phyloP scores from a whole-genome alignment of 2,888 invertebrate species.

The Calameuta pallipes region DNA sequence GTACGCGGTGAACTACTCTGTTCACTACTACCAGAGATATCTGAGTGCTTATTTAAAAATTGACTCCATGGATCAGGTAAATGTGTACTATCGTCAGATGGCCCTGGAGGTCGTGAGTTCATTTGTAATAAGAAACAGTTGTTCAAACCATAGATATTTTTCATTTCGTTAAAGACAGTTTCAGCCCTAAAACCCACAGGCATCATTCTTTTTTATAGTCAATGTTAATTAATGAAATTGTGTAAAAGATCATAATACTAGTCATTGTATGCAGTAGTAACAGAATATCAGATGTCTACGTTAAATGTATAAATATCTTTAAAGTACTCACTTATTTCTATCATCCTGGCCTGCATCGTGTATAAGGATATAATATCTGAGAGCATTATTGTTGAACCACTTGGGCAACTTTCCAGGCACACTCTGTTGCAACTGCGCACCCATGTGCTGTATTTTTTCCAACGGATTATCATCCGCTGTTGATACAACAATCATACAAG shows the following conservation, averaged over 20 bases:
- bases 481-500: conserved; percentile 82
- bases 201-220: neutral
- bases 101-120: conserved; percentile 80
- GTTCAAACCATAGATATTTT: conserved; percentile 86
- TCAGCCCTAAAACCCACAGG: conserved; percentile 76
- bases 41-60: conserved; percentile 74
- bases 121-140: conserved; percentile 91
- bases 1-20: conserved; percentile 71
- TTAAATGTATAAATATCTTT: conserved; percentile 35
- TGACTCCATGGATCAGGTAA: conserved; percentile 88
- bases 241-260: neutral
- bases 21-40: conserved; percentile 61
- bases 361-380: conserved; percentile 89
- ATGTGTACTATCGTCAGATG: conserved; percentile 68
- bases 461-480: conserved; percentile 81
- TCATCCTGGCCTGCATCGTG: conserved; percentile 84
- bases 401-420: conserved; percentile 84
- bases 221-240: conserved; percentile 12
- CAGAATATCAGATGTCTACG: conserved; percentile 34
- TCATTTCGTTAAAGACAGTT: conserved; percentile 84
- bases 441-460: conserved; percentile 83
- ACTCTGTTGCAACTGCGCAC: conserved; percentile 83
- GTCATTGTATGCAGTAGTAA: conserved; percentile 16
- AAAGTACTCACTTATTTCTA: conserved; percentile 76
- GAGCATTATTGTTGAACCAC: conserved; percentile 83